phyloP scores from a whole-genome alignment of 1,140 invertebrate genomes.

The Eumeta japonica region DNA sequence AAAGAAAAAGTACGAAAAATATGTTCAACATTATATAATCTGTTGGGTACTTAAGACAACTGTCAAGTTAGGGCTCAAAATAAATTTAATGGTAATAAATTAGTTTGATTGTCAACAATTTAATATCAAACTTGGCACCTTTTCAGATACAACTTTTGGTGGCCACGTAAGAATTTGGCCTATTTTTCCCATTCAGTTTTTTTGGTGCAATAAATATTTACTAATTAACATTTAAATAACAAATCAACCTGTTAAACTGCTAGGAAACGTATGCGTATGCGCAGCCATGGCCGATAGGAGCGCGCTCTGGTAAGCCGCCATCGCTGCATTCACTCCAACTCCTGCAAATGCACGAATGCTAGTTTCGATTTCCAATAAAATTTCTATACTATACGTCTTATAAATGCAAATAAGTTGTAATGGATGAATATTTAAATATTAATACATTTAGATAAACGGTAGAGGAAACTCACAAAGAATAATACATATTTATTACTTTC shows the following conservation, averaged over 20 bases:
- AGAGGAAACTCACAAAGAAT: no score
- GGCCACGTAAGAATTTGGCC: no score
- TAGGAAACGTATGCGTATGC: slow-evolving; percentile 46
- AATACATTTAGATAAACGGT: background rate
- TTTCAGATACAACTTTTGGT: no score
- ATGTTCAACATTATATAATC: no score
- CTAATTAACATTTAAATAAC: background rate
- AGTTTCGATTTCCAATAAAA: background rate
- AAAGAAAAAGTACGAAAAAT: no score
- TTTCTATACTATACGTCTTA: background rate
- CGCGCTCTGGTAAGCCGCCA: slow-evolving; percentile 56
- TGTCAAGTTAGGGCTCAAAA: no score
- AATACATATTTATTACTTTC: no score
- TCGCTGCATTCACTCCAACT: slow-evolving; percentile 46
- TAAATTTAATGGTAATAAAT: no score
- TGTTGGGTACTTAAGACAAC: no score
- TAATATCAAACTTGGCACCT: background rate
- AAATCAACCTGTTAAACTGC: slow-evolving; percentile 27
- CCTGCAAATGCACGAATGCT: slow-evolving; percentile 16
- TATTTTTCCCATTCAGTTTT: no score
- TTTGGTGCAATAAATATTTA: background rate
- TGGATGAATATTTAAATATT: background rate
- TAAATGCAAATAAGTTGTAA: background rate
- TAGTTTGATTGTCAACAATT: no score
- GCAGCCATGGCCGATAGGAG: slow-evolving; percentile 52